Conservation (phyloP, 2,888 invertebrate species). For the Gibbula magus region DNA sequence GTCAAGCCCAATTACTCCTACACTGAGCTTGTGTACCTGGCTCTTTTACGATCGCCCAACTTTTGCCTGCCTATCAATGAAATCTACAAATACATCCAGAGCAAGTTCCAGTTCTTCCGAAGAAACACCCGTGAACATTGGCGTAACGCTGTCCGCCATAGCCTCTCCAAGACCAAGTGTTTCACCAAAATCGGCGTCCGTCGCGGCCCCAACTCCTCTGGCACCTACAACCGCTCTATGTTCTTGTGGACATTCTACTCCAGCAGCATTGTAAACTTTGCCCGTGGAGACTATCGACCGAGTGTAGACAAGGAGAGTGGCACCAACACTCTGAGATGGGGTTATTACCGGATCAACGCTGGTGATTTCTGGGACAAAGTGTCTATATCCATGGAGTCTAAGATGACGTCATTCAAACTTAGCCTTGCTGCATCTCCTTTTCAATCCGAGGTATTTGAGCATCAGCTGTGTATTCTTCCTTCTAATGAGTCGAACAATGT, state of each 20-base stretch:
- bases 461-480: conserved; percentile 44
- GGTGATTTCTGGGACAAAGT: conserved; percentile 58
- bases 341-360: conserved; percentile 51
- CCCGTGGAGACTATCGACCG: conserved; percentile 40
- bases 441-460: conserved; percentile 49
- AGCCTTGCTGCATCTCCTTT: conserved; percentile 31
- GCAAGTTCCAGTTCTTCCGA: conserved; percentile 53
- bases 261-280: conserved; percentile 54
- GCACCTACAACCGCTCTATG: conserved; percentile 49
- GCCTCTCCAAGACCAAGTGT: conserved; percentile 61
- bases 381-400: conserved; percentile 47
- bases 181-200: conserved; percentile 60
- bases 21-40: conserved; percentile 60
- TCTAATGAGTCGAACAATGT: not conserved
- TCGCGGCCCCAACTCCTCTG: conserved; percentile 29
- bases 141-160: conserved; percentile 63
- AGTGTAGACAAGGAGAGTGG: conserved; percentile 49
- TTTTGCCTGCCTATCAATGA: conserved; percentile 59
- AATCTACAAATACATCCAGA: conserved; percentile 57
- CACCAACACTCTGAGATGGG: conserved; percentile 54
- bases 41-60: conserved; percentile 56
- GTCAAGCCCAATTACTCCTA: conserved; percentile 62
- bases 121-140: conserved; percentile 54
- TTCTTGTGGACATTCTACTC: conserved; percentile 61
- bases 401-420: conserved; percentile 46